Evolutionary conservation across 2,113 vertebrate species (phyloP).

Genomic region (Arvicanthis niloticus): DNA sequence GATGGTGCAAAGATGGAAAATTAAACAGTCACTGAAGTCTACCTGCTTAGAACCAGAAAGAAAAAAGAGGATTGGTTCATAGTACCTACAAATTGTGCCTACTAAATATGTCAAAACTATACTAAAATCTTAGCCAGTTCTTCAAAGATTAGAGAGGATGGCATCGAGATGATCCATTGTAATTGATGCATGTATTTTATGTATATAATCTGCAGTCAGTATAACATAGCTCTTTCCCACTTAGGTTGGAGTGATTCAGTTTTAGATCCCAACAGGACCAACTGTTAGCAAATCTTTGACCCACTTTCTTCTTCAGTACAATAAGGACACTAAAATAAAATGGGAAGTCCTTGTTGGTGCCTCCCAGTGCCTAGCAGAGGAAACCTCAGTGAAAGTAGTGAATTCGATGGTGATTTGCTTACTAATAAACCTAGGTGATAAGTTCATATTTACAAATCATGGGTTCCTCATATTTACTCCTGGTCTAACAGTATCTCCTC

Average conservation of each 20-base stretch:
- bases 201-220: neutral
- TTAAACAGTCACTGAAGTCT: conserved; percentile 35
- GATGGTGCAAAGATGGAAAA: conserved; percentile 45
- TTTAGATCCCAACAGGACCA: neutral
- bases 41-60: neutral
- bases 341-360: neutral
- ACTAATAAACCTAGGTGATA: neutral
- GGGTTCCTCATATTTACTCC: conserved; percentile 2
- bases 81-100: neutral
- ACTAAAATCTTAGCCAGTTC: neutral
- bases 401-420: neutral
- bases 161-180: neutral
- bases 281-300: neutral
- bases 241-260: neutral
- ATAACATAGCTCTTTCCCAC: neutral
- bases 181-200: neutral
- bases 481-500: neutral
- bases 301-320: neutral
- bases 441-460: neutral
- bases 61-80: neutral
- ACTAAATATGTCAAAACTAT: neutral
- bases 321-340: neutral
- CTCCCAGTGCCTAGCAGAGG: neutral
- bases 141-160: neutral
- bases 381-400: neutral